These are phyloP conservation scores for Petrosia ficiformis DNA, from an alignment of 37 sponge, comb jelly and placozoan genomes.

Conservation along the genomic window DNA sequence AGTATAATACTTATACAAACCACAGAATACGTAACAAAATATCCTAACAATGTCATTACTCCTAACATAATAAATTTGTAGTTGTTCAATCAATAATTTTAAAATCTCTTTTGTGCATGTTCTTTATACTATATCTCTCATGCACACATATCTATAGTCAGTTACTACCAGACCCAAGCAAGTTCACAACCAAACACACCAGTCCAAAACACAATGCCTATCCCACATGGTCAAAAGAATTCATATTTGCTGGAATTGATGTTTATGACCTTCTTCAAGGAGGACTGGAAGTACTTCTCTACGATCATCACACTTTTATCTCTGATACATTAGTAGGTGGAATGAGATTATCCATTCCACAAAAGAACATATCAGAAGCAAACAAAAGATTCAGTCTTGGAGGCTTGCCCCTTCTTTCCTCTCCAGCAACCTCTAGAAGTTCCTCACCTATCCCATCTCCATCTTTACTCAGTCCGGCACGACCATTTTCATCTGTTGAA, in stretches of 20 bases:
- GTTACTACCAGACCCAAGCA: slow-evolving; percentile 16
- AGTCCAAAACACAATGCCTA: slow-evolving; percentile 45
- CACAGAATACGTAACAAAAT: too few species aligned
- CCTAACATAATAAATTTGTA: too few species aligned
- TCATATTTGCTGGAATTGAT: slow-evolving; percentile 27
- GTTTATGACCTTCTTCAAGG: slow-evolving; percentile 21
- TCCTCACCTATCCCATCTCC: too few species aligned
- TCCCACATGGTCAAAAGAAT: slow-evolving; percentile 57
- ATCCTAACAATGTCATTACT: too few species aligned
- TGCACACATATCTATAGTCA: slow-evolving; percentile 9
- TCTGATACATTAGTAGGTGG: slow-evolving; percentile 31
- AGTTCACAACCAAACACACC: slow-evolving; percentile 20
- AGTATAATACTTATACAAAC: too few species aligned
- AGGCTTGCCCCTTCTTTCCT: too few species aligned
- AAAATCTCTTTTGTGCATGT: too few species aligned
- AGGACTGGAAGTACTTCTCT: slow-evolving; percentile 54
- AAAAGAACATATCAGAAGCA: slow-evolving; percentile 6
- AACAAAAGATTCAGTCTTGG: too few species aligned
- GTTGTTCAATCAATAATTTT: too few species aligned
- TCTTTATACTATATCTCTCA: too few species aligned
- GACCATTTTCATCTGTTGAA: too few species aligned
- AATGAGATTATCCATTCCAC: slow-evolving; percentile 43
- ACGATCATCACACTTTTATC: slow-evolving; percentile 41
- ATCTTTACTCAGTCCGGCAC: too few species aligned
- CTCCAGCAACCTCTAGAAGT: background rate